Conservation (phyloP, 2,113 vertebrate species). For the Todiramphus saurophagus region DNA sequence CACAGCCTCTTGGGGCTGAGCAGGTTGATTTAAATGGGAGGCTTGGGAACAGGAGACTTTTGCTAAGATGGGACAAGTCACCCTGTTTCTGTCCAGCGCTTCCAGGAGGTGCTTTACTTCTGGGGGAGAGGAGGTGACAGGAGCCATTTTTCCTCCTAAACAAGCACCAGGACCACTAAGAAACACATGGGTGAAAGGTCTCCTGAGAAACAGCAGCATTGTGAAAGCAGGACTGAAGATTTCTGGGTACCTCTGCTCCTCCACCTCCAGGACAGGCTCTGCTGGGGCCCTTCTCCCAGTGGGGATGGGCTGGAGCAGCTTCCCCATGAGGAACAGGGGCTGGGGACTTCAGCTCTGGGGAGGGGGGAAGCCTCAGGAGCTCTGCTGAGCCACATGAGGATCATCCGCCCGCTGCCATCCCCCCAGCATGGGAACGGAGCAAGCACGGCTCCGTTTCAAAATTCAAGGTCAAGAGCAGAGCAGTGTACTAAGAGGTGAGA, state of each 20-base stretch:
- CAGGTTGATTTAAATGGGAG: neutral
- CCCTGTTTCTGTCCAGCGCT: neutral
- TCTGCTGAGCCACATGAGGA: too few relatives aligned
- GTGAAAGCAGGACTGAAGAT: neutral
- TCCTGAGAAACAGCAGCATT: neutral
- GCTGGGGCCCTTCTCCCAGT: too few relatives aligned
- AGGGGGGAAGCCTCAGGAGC: too few relatives aligned
- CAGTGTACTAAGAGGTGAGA: neutral
- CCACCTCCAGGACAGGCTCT: neutral
- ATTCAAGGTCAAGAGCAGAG: neutral
- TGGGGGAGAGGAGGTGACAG: too few relatives aligned
- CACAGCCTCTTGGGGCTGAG: neutral
- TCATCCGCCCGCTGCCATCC: too few relatives aligned
- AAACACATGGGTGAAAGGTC: accelerated
- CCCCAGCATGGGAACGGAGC: too few relatives aligned
- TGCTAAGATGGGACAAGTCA: neutral
- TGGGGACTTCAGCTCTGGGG: too few relatives aligned
- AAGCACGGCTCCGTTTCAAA: too few relatives aligned
- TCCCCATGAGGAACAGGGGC: too few relatives aligned
- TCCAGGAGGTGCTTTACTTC: neutral
- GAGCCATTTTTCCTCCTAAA: neutral
- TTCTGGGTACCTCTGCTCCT: neutral
- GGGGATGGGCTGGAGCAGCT: too few relatives aligned
- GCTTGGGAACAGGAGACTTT: neutral
- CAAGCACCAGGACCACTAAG: neutral